These are phyloP conservation scores for Phaetusa simplex DNA, from an alignment of 2,113 vertebrate species.

Conservation along the genomic window DNA sequence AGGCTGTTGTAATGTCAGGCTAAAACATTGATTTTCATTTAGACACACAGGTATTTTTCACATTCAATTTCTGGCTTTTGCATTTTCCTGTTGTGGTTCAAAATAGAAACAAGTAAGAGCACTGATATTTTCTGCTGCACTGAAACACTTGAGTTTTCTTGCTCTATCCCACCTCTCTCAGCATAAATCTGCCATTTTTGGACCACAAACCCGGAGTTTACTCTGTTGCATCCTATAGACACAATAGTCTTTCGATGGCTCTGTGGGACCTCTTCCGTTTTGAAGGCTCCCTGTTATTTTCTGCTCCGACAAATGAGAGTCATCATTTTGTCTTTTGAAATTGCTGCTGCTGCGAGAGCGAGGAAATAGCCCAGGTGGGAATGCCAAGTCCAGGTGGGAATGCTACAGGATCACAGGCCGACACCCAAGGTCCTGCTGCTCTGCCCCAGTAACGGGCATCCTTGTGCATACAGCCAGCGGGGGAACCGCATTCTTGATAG, in stretches of 20 bases:
- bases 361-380: background rate
- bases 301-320: background rate
- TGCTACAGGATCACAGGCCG: accelerated
- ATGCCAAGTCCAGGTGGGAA: background rate
- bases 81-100: background rate
- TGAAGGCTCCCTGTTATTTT: background rate
- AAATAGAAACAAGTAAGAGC: background rate
- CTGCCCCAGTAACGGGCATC: background rate
- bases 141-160: background rate
- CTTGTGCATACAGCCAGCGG: accelerated
- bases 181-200: background rate
- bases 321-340: background rate
- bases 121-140: background rate
- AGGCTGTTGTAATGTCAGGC: background rate
- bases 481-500: background rate
- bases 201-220: background rate
- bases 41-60: background rate
- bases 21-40: background rate
- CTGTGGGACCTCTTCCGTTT: background rate
- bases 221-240: background rate
- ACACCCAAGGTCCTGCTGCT: background rate
- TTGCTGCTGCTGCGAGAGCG: background rate
- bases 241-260: background rate
- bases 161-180: background rate
- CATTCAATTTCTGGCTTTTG: background rate